Base-by-base conservation (phyloP, 2,888 invertebrate genomes). In the Seira musarum region DNA sequence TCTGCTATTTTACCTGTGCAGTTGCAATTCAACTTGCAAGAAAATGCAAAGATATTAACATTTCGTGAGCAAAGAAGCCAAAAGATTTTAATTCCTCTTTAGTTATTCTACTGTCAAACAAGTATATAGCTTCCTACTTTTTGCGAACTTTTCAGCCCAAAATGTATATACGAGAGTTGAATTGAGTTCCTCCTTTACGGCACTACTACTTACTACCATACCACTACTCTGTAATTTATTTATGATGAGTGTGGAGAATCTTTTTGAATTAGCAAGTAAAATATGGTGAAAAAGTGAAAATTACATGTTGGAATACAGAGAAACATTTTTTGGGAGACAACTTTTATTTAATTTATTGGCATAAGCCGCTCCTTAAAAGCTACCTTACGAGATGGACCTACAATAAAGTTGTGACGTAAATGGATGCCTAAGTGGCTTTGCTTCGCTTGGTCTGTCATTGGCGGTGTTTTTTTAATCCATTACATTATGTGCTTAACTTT, bases 251-350 rank as follows among this genome's bases (percentile, higher is more conserved):
- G 5, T 40, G 6, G 15, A 8, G 17, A 49, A n/a, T 13, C 60
- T 21, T 60, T n/a, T 60, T 60, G 60, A 60, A 21, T 60, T 53
- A 53, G 53, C 53, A 17, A n/a, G 53, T 53, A 53, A 13, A 53
- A 53, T 8, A 22, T 60, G 8, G 22, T 22, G 60, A 60, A 60
- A 21, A 60, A 60, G 60, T 60, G 60, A 60, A 60, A 60, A 30
- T 30, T 30, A 30, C 8, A 19, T 3, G 60, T 21, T 60, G 60
- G 6, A 21, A 60, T 13, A 8, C 10, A 57, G 57, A 21, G 60
- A 21, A n/a, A 60, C 22, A 60, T 21, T 21, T 60, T 60, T 21
- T 60, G 2, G 10, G 3, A 13, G 40, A 8, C 6, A 8, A 19
- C 21, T 60, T 21, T 21, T 21, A 21, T 21, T 8, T 40, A 40